Evolutionary conservation across 2,113 vertebrate genomes (phyloP), one percentile per base, ranked within the genome.

Genomic region (Dascyllus trimaculatus): DNA sequence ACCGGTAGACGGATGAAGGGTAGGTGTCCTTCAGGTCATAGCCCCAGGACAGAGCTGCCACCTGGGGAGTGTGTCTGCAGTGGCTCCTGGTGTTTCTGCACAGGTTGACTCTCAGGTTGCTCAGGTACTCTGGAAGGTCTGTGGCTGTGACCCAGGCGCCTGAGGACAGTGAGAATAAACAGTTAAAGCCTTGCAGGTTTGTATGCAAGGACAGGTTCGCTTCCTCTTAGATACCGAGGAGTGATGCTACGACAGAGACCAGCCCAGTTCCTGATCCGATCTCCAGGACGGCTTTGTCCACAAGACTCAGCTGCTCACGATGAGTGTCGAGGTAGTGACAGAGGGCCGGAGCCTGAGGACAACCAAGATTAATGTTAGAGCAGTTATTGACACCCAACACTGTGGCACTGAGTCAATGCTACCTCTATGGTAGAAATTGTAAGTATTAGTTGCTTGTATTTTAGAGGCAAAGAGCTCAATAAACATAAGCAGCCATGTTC

Each of bases 251-350:
- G 10, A 88, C 45, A 57, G 93, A 91, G 75, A 93, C 22, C 1
- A 98, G 94, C 32, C 97, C 97, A 19, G 96, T 96, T 85, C 97
- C 97, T 75, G 97, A 95, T 2, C 97, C 97, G 0, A 98, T 94
- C 93, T 98, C 97, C 85, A 98, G 85, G 26, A 97, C 88, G 2
- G 95, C 94, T 68, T 97, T 97, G 75, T 95, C 95, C 87, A 86
- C 88, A 46, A 98, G 93, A 87, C 85, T 93, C 71, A 96, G 29
- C 88, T 95, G 93, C 51, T 95, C 88, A 78, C 88, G 85, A 53
- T 98, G 95, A 72, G 94, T 94, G 69, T 98, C 96, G 80, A 98
- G 90, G 85, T 96, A 97, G 0, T 95, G 94, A 83, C 96, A 96
- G 77, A 98, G 91, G 85, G 95, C 94, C 49, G 93, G 70, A 64